Evolutionary conservation across 2,113 vertebrate genomes (phyloP), one percentile per base, ranked within the genome.

Genomic region (Clarias magur): DNA sequence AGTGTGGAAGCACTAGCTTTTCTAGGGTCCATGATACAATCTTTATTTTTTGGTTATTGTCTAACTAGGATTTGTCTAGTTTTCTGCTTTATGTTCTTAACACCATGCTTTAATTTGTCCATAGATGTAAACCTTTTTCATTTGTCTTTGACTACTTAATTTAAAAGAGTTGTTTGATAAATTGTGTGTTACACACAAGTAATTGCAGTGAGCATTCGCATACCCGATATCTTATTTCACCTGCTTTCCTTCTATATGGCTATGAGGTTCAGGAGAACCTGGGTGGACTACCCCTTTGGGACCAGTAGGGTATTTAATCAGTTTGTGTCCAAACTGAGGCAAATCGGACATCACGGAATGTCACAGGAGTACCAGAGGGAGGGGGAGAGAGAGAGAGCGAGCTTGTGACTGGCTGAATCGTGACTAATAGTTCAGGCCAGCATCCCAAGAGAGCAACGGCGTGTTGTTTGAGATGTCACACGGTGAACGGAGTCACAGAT

Each of bases 401-500:
- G 60, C 56, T 82, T 87, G 82, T 65, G 82, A 42, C 84, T 88
- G 85, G 88, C 85, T 88, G 54, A 86, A 79, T 84, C 79, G 56
- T 91, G 89, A 92, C 88, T 91, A 91, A 92, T 91, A 87, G 89
- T 82, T 79, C 63, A 70, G 85, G 82, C 85, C 84, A 78, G n/a
- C 72, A 89, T 88, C 90, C 91, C 92, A 82, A 38, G 87, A 90
- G 91, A 90, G 85, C 78, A 56, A 90, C 62, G 59, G 67, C 76
- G 89, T 89, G 92, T 91, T 90, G 62, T 92, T 94, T 90, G 89
- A 92, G 94, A 92, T 93, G 91, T 92, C 90, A 92, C 81, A 85
- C 88, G 53, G 85, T 19, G 88, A 82, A 60, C 85, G 16, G 53
- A 86, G 75, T 87, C 87, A 54, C 90, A 94, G 94, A 93, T 91